Evolutionary conservation across 2,888 invertebrate species (phyloP).

Genomic region (Pachliopta kotzebuea): DNA sequence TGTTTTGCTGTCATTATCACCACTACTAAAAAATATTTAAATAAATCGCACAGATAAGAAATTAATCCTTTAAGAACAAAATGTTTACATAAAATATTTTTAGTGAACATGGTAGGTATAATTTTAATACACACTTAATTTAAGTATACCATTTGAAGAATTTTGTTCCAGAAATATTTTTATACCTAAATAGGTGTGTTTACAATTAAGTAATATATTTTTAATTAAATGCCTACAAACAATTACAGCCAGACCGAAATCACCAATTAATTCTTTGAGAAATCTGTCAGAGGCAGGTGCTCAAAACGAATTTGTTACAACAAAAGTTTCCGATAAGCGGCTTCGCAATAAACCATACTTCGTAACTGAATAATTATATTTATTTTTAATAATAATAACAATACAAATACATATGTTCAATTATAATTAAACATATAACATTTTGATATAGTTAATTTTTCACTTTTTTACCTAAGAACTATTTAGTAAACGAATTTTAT

Average conservation of each 20-base stretch:
- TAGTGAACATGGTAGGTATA: too few species aligned
- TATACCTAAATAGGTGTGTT: too few species aligned
- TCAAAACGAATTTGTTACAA: constrained; percentile 20
- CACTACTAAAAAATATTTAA: too few species aligned
- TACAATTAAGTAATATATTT: constrained; percentile 4
- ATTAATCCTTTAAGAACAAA: too few species aligned
- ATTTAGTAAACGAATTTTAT: background rate
- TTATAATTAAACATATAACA: background rate
- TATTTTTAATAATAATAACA: constrained; percentile 15
- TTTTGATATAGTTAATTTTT: background rate
- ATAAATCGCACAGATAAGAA: too few species aligned
- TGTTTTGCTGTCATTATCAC: too few species aligned
- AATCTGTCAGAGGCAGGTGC: constrained; percentile 28
- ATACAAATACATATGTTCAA: too few species aligned
- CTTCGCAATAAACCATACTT: constrained; percentile 14
- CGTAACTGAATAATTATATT: constrained; percentile 21
- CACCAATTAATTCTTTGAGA: constrained; percentile 25
- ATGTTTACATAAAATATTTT: too few species aligned
- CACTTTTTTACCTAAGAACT: background rate
- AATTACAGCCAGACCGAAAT: constrained; percentile 12
- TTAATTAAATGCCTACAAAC: constrained; percentile 23
- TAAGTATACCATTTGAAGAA: too few species aligned
- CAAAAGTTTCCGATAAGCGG: constrained; percentile 19
- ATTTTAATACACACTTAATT: too few species aligned
- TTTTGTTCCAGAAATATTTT: too few species aligned